phyloP scores from a whole-genome alignment of 2,797 vertebrate genomes.

The Schizothorax lantsangensis region DNA sequence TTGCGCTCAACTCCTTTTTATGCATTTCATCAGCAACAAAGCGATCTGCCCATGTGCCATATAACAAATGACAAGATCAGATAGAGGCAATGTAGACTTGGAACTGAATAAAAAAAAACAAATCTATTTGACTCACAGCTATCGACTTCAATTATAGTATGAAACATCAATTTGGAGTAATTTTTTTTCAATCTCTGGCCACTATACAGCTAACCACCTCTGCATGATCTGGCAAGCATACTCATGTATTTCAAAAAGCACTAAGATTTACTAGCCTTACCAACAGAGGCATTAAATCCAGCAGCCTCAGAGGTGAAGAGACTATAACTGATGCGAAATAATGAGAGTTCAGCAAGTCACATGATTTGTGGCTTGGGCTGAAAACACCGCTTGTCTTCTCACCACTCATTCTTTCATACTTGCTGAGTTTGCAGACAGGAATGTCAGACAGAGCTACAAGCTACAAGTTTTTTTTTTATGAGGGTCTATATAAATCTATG shows the following conservation, averaged over 20 bases:
- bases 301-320: conserved; percentile 59
- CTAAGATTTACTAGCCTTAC: conserved; percentile 52
- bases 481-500: conserved; percentile 19
- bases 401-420: conserved; percentile 31
- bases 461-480: conserved; percentile 20
- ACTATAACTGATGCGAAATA: conserved; percentile 65
- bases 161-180: conserved; percentile 31
- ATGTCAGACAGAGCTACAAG: conserved; percentile 24
- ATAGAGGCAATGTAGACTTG: not conserved
- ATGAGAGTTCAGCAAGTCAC: conserved; percentile 60
- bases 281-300: conserved; percentile 65
- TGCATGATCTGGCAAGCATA: conserved; percentile 1
- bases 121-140: conserved; percentile 31
- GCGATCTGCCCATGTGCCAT: not conserved
- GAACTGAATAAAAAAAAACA: conserved; percentile 21
- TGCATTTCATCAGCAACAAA: conserved; percentile 29
- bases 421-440: conserved; percentile 37
- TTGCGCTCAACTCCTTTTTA: not conserved
- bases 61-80: conserved; percentile 22
- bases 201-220: conserved; percentile 10
- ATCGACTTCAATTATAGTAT: not conserved
- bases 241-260: not conserved
- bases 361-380: conserved; percentile 38
- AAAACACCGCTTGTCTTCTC: conserved; percentile 24
- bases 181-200: conserved; percentile 22